These are phyloP conservation scores for Ochotona princeps DNA, from an alignment of 2,113 vertebrate genomes.

Conservation along the genomic window DNA sequence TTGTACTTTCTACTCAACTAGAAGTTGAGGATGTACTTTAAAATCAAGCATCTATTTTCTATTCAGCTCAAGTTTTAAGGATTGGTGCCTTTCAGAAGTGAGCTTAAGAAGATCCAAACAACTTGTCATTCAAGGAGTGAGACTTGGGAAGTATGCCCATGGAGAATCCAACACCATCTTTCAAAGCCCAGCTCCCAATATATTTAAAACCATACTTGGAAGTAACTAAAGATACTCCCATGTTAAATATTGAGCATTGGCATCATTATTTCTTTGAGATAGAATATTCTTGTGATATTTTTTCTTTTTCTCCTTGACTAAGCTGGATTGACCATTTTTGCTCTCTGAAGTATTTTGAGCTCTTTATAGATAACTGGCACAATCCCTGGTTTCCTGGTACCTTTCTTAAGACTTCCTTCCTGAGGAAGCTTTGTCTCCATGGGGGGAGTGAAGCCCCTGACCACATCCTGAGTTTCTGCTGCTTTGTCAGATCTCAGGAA, in stretches of 20 bases:
- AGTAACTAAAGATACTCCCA: conserved; percentile 27
- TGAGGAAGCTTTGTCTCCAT: conserved; percentile 13
- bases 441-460: conserved; percentile 16
- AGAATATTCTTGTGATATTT: conserved; percentile 12
- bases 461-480: neutral
- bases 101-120: no score
- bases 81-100: conserved; percentile 40
- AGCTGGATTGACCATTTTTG: conserved; percentile 6
- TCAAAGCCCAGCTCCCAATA: conserved; percentile 1
- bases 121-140: conserved; percentile 30
- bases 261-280: neutral
- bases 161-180: neutral
- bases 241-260: conserved; percentile 29
- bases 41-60: conserved; percentile 49
- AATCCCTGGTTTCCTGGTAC: conserved; percentile 26
- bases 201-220: conserved; percentile 35
- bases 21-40: conserved; percentile 45
- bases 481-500: conserved; percentile 25
- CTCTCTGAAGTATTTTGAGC: conserved; percentile 52
- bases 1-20: conserved; percentile 9
- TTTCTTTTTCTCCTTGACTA: conserved; percentile 17
- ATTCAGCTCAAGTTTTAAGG: conserved; percentile 39
- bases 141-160: neutral
- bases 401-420: conserved; percentile 61
- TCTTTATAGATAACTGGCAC: conserved; percentile 8